Conservation (phyloP, 2,113 vertebrate genomes). For the Indicator maculatus region DNA sequence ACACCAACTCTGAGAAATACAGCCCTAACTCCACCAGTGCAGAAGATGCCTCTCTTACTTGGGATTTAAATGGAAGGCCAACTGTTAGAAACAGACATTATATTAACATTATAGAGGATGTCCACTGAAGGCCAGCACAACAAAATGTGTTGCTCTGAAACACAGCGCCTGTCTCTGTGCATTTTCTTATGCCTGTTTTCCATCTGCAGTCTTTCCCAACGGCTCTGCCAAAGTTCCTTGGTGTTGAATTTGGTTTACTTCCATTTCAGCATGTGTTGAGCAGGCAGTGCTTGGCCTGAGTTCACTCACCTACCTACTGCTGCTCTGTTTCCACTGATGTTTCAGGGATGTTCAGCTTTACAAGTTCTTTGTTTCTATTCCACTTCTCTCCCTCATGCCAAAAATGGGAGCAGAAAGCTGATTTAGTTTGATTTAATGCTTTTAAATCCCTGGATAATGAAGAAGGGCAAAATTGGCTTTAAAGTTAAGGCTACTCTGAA, state of each 20-base stretch:
- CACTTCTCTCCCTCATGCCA: background rate
- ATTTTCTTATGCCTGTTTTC: background rate
- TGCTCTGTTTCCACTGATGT: background rate
- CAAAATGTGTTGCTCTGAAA: background rate
- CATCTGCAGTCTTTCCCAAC: background rate
- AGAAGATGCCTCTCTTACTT: background rate
- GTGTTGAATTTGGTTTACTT: background rate
- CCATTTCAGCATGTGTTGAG: background rate
- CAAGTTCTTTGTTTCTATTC: background rate
- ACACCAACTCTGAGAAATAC: background rate
- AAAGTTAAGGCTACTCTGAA: background rate
- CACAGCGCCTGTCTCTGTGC: accelerated
- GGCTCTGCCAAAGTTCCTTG: background rate
- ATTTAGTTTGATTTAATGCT: background rate
- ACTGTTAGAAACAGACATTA: background rate
- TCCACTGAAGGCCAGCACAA: background rate
- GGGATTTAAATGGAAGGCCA: background rate
- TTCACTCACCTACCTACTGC: background rate
- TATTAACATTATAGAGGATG: background rate
- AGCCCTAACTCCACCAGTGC: background rate
- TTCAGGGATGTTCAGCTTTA: background rate
- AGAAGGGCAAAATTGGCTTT: background rate
- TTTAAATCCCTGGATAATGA: background rate
- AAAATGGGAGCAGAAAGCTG: background rate
- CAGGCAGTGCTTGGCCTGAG: background rate